Conservation (phyloP, 2,888 invertebrate genomes). For the Pogonocherus hispidulus region DNA sequence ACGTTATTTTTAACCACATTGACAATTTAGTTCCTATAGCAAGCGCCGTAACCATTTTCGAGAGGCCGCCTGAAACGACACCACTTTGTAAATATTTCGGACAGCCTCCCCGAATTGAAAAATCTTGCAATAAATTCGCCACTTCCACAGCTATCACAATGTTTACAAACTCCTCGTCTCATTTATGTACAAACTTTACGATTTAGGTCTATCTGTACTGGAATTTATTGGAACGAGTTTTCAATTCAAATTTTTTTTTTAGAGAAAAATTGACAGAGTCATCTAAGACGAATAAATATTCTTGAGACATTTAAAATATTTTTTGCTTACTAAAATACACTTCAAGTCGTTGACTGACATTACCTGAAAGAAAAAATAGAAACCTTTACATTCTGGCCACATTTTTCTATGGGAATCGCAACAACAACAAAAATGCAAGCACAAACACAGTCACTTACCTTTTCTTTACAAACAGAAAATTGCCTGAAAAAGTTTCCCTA, state of each 20-base stretch:
- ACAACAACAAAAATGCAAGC: constrained; percentile 13
- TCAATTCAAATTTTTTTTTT: constrained; percentile 33
- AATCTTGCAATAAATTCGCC: constrained; percentile 32
- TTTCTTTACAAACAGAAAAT: not conserved
- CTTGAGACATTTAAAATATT: constrained; percentile 47
- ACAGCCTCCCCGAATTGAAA: not conserved
- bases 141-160: constrained; percentile 38
- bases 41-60: constrained; percentile 34
- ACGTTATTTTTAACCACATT: constrained; percentile 38
- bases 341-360: constrained; percentile 45
- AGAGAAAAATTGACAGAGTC: constrained; percentile 52
- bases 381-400: constrained; percentile 16
- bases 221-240: constrained; percentile 39
- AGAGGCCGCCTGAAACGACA: constrained; percentile 5
- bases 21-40: constrained; percentile 37
- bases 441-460: constrained; percentile 12
- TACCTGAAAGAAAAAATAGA: constrained; percentile 27
- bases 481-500: not conserved
- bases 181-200: constrained; percentile 49
- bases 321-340: constrained; percentile 45
- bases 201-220: constrained; percentile 30
- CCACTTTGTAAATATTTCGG: not conserved
- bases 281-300: constrained; percentile 52
- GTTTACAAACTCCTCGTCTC: constrained; percentile 37
- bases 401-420: constrained; percentile 33